These are phyloP conservation scores for Horisme vitalbata DNA, from an alignment of 2,888 invertebrate genomes.

Conservation along the genomic window DNA sequence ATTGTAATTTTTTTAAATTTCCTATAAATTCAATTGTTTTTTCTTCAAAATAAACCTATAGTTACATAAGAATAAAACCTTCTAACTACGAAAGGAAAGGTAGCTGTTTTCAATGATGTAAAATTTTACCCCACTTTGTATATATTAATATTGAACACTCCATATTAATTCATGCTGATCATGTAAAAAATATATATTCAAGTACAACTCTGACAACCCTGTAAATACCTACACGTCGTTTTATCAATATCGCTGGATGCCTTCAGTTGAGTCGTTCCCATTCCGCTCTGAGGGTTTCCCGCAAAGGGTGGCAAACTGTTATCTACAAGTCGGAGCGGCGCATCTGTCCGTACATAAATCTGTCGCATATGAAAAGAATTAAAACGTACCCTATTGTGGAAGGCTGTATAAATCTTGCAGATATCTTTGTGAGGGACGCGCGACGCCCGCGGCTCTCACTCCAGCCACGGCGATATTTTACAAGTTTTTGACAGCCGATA, in stretches of 20 bases:
- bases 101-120: too few relatives aligned
- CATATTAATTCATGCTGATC: too few relatives aligned
- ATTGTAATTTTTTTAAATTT: too few relatives aligned
- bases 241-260: constrained; percentile 13
- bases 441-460: constrained; percentile 61
- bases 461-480: constrained; percentile 85
- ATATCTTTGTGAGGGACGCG: constrained; percentile 78
- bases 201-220: too few relatives aligned
- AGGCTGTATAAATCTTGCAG: constrained; percentile 78
- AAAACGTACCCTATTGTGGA: constrained; percentile 81
- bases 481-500: constrained; percentile 86
- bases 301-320: constrained; percentile 61
- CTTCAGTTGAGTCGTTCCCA: constrained; percentile 12
- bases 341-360: constrained; percentile 81
- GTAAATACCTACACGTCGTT: background rate
- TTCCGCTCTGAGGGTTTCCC: constrained; percentile 35
- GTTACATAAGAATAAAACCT: too few relatives aligned
- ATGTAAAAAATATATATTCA: too few relatives aligned
- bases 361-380: constrained; percentile 81
- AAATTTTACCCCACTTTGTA: too few relatives aligned
- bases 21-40: too few relatives aligned
- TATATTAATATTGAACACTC: too few relatives aligned
- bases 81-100: too few relatives aligned
- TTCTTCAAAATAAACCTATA: too few relatives aligned
- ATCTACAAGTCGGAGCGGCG: constrained; percentile 56